These are phyloP conservation scores for Empidonax alnorum DNA, from an alignment of 2,113 vertebrate species.

Conservation along the genomic window DNA sequence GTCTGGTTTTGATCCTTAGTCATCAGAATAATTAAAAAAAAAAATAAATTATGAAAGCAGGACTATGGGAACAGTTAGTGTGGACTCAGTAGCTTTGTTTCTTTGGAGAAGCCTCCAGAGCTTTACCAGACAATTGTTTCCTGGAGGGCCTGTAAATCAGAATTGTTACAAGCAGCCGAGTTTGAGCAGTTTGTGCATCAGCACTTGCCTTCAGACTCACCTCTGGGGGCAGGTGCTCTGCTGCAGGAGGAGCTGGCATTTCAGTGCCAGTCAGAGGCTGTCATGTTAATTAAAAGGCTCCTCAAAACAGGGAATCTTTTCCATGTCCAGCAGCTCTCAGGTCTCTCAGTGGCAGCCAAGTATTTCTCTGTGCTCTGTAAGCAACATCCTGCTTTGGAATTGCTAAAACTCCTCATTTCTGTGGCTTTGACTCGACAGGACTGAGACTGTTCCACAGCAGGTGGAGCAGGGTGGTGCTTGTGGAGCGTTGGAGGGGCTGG, in stretches of 20 bases:
- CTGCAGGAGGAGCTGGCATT: neutral
- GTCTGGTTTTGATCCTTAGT: slow-evolving; percentile 24
- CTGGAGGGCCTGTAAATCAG: fast-evolving
- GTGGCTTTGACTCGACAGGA: neutral
- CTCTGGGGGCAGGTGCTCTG: neutral
- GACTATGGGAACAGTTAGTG: neutral
- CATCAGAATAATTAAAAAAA: neutral
- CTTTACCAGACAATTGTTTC: neutral
- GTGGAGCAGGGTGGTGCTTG: neutral
- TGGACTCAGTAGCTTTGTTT: neutral
- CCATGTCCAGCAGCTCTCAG: neutral
- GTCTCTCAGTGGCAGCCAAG: neutral
- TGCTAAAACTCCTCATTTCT: neutral
- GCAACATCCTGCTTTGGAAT: neutral
- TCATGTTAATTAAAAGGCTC: neutral
- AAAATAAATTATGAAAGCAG: no score
- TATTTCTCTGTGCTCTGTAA: neutral
- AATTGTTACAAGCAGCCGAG: fast-evolving
- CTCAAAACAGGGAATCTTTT: neutral
- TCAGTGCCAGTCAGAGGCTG: neutral
- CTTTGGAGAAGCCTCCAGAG: neutral
- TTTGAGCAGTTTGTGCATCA: neutral
- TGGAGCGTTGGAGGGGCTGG: neutral
- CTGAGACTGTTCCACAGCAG: neutral
- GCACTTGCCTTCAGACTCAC: neutral